Percentiles rank a stretch among this genome's conserved stretches.
phyloP scores from a whole-genome alignment of 2,797 vertebrate species.

The Rhinophrynus dorsalis region DNA sequence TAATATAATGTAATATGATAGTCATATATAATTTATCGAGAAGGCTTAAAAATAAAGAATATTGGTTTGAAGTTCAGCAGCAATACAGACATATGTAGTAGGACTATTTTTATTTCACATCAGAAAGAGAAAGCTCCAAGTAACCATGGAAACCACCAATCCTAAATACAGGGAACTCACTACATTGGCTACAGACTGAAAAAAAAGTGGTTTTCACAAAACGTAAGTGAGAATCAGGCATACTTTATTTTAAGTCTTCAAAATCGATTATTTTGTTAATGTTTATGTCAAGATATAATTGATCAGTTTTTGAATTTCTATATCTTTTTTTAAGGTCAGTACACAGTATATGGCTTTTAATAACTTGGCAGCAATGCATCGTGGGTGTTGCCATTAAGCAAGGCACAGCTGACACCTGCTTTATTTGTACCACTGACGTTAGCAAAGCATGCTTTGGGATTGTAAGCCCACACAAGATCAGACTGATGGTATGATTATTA shows the following conservation, averaged over 20 bases:
- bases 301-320: too few relatives aligned
- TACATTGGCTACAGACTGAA: constrained; percentile 56
- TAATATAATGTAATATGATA: too few relatives aligned
- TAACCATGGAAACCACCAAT: constrained; percentile 74
- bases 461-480: constrained; percentile 40
- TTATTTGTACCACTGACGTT: constrained; percentile 48
- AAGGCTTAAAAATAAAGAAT: not conserved
- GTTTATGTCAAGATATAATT: not conserved
- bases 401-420: constrained; percentile 31
- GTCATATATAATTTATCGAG: too few relatives aligned
- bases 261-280: not conserved
- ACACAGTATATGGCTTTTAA: not conserved
- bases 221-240: not conserved
- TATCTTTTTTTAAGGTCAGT: not conserved
- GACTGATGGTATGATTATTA: constrained; percentile 40
- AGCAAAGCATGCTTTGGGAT: constrained; percentile 27
- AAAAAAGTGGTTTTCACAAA: constrained; percentile 12
- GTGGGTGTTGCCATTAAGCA: constrained; percentile 33
- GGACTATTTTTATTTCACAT: constrained; percentile 67
- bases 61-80: constrained; percentile 12
- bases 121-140: constrained; percentile 64
- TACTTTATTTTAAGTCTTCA: not conserved
- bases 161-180: constrained; percentile 74
- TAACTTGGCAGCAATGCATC: constrained; percentile 28
- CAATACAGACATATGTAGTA: constrained; percentile 61